A percentile compares a stretch with the other conserved stretches of the same genome.
These are phyloP conservation scores for Alethe castanea DNA, from an alignment of 2,113 vertebrate genomes.

Conservation along the genomic window DNA sequence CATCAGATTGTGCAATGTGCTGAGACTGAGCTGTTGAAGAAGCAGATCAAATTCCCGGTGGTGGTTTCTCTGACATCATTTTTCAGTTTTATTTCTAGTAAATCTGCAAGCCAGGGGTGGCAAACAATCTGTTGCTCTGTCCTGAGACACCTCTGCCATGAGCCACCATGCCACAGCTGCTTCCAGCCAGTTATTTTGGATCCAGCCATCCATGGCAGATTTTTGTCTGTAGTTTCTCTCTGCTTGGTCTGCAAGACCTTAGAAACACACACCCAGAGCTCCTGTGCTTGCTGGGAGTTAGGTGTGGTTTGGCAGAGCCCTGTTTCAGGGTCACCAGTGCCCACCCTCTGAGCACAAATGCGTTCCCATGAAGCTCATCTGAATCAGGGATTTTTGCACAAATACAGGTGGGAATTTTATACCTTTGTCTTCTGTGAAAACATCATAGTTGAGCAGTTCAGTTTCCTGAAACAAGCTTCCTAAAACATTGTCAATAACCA, in stretches of 20 bases:
- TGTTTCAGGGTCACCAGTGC: not conserved
- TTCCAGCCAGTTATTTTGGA: not conserved
- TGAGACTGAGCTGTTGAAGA: not conserved
- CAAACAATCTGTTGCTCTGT: not conserved
- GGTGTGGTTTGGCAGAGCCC: not conserved
- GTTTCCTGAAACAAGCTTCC: not conserved
- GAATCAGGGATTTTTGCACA: rapidly evolving
- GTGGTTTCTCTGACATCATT: not conserved
- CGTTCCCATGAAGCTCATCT: not conserved
- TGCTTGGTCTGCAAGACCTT: not conserved
- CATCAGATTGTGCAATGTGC: not conserved
- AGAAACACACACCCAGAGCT: not conserved
- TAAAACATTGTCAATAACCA: not conserved
- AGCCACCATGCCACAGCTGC: not conserved
- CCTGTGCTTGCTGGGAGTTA: not conserved
- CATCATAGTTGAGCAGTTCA: not conserved
- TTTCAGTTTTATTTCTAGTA: not conserved
- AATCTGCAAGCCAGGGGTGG: not conserved
- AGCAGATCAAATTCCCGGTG: not conserved
- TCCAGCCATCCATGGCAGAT: not conserved
- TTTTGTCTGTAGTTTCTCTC: not conserved
- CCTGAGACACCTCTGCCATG: not conserved
- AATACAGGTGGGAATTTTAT: not conserved
- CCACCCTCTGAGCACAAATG: not conserved
- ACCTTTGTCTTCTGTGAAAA: not conserved